A percentile compares a stretch with the other conserved stretches of the same genome.
phyloP scores from a whole-genome alignment of 2,888 invertebrate genomes.

The Drosophila tripunctata region DNA sequence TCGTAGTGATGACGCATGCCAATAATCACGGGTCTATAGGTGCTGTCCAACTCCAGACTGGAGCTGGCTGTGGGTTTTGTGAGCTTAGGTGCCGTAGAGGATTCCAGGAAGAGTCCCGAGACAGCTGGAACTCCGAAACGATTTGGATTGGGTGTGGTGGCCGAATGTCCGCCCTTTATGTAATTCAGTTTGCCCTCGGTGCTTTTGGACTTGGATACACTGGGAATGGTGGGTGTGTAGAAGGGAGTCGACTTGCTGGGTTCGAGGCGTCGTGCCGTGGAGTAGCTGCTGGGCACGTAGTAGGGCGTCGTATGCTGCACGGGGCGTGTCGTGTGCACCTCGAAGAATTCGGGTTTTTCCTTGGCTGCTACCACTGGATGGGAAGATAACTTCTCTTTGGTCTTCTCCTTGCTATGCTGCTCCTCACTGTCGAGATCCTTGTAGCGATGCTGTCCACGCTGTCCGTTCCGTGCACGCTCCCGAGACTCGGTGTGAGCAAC shows the following conservation, averaged over 20 bases:
- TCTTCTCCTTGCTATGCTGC: slow-evolving; percentile 52
- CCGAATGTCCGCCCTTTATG: slow-evolving; percentile 63
- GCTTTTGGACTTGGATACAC: slow-evolving; percentile 71
- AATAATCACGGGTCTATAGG: slow-evolving; percentile 71
- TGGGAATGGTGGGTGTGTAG: slow-evolving; percentile 84
- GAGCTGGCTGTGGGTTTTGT: slow-evolving; percentile 58
- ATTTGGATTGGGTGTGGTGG: slow-evolving; percentile 73
- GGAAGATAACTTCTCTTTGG: slow-evolving; percentile 50
- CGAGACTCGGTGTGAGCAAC: slow-evolving; percentile 42
- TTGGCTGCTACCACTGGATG: too few species aligned
- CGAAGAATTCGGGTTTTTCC: slow-evolving; percentile 58
- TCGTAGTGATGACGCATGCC: slow-evolving; percentile 77
- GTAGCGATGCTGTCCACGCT: slow-evolving; percentile 78
- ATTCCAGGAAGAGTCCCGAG: slow-evolving; percentile 61
- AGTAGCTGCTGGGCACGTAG: slow-evolving; percentile 74
- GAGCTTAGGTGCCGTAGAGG: slow-evolving; percentile 48
- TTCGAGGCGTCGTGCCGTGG: slow-evolving; percentile 82
- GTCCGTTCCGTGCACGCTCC: slow-evolving; percentile 70
- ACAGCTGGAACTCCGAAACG: slow-evolving; percentile 63
- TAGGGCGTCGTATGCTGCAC: slow-evolving; percentile 69
- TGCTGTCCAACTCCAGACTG: slow-evolving; percentile 54
- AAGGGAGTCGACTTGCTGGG: slow-evolving; percentile 82
- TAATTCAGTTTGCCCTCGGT: slow-evolving; percentile 75
- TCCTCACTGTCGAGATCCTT: slow-evolving; percentile 65
- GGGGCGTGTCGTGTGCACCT: slow-evolving; percentile 57